Evolutionary conservation across 2,888 invertebrate genomes (phyloP), one percentile per base, ranked within the genome.

Genomic region (Lingula anatina): DNA sequence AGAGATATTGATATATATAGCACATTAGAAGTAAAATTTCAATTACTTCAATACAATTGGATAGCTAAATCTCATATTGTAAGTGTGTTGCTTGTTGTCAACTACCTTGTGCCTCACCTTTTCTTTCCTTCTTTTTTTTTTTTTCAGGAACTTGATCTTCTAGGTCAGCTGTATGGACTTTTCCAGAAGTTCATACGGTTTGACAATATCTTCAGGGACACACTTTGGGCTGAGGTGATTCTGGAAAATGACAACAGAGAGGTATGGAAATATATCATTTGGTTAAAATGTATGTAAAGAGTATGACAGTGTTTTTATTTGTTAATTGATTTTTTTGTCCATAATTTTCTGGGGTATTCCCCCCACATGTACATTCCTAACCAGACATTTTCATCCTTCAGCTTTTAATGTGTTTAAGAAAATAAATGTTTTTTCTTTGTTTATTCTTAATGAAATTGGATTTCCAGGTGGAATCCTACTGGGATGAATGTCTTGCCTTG

Each of bases 401-500:
- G n/a, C n/a, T n/a, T n/a, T n/a, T n/a, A n/a, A n/a, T n/a, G 5
- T 35, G 21, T 46, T 38, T 46, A n/a, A 7, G 2, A 15, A 31
- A 41, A 5, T 4, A 3, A 20, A 25, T 18, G 25, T 18, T 28
- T 15, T 25, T 18, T 26, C 35, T 35, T n/a, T 35, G 25, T 42
- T 26, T 43, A 21, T 2, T 21, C 31, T 43, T 0, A 20, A 43
- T 27, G 43, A 43, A 4, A 27, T 43, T 24, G 27, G 31, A 20
- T 3, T 46, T 50, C 25, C 46, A 75, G 75, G 69, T 76, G 53
- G 73, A 76, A 51, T 59, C 64, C 15, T 74, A 70, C 57, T 77
- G 77, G 77, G 73, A 75, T 57, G 75, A 77, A 49, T 76, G 75
- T 51, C 57, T 75, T 47, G 73, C 71, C n/a, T 61, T 77, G 43